Evolutionary conservation across 2,888 invertebrate genomes (phyloP).

Genomic region (Brachypalpus laphriformis): DNA sequence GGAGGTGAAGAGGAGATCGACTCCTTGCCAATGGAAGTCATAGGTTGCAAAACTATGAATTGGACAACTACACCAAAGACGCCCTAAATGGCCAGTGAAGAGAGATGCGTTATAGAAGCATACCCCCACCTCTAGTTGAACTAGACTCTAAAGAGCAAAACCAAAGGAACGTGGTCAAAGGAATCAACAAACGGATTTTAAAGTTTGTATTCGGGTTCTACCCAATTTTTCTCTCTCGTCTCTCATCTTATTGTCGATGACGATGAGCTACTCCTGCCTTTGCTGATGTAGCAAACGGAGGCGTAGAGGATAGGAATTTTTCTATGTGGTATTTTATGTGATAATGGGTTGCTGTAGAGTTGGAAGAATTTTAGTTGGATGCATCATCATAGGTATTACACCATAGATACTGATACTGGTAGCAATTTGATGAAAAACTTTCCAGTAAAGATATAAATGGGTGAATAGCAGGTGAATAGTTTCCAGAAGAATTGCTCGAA

Average conservation of each 20-base stretch:
- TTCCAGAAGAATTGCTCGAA: conserved; percentile 40
- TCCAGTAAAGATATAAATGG: conserved; percentile 1
- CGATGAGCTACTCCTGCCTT: conserved; percentile 41
- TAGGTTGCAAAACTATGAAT: conserved; percentile 52
- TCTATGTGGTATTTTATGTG: conserved; percentile 69
- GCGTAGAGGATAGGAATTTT: conserved; percentile 19
- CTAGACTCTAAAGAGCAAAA: conserved; percentile 71
- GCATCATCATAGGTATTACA: conserved; percentile 65
- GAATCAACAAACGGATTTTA: conserved; percentile 75
- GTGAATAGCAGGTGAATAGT: conserved; percentile 44
- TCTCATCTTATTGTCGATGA: conserved; percentile 66
- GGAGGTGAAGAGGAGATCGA: neutral
- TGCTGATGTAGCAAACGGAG: neutral
- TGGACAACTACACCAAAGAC: conserved; percentile 62
- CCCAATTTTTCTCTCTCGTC: conserved; percentile 56
- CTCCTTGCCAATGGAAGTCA: conserved; percentile 30
- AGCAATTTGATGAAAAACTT: conserved; percentile 68
- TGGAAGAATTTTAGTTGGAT: conserved; percentile 64
- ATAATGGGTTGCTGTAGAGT: conserved; percentile 58
- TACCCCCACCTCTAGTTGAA: conserved; percentile 13
- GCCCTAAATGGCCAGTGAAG: conserved; percentile 31
- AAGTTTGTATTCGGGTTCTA: conserved; percentile 62
- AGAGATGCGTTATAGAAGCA: conserved; percentile 1
- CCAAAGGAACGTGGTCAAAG: conserved; percentile 76
- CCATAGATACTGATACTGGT: conserved; percentile 17